Base-by-base conservation (phyloP, 2,113 vertebrate species). In the Dipodomys merriami region DNA sequence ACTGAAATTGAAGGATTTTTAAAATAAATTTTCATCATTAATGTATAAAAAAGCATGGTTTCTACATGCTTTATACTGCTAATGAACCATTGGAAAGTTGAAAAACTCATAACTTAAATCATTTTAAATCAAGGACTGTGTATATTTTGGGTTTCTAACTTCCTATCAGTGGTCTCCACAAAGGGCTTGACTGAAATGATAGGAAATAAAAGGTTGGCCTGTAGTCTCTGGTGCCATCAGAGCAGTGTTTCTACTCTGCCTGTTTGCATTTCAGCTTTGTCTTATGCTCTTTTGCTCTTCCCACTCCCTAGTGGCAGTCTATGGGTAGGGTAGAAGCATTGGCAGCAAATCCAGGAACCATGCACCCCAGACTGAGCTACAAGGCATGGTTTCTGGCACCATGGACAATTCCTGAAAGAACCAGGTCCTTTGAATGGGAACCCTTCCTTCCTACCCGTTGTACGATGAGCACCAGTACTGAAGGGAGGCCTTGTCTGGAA, bases 381-480 rank as follows among this genome's bases (percentile, higher is more conserved):
- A 49, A 39, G 10, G 60, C 73, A 30, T 16, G 10, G 27, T 30
- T 72, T 91, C 39, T 65, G 53, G 69, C 62, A 76, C 33, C 9
- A 2, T 6, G 30, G 11, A n/a, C 39, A 84, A 19, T 53, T 44
- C 62, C 3, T 35, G 78, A 60, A 60, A 49, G 25, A 82, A 35
- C 53, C 16, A 30, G 49, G 22, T 27, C n/a, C 73, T 67, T 62
- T 2, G 2, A 6, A 7, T 35, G 18, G 68, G 27, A 39, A 44
- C 19, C 2, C 3, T 13, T 60, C 20, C 67, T 60, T 72, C 35
- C 39, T 3, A 16, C 22, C 4, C 0, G 1, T 46, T 39, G 7
- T 20, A 4, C 33, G 33, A 22, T 68, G 16, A 87, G 13, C 20
- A 2, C 23, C 67, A 60, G 44, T 53, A 18, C 30, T 5, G 29